Base-by-base conservation (phyloP, 2,888 invertebrate species). In the Endotricha flammealis region DNA sequence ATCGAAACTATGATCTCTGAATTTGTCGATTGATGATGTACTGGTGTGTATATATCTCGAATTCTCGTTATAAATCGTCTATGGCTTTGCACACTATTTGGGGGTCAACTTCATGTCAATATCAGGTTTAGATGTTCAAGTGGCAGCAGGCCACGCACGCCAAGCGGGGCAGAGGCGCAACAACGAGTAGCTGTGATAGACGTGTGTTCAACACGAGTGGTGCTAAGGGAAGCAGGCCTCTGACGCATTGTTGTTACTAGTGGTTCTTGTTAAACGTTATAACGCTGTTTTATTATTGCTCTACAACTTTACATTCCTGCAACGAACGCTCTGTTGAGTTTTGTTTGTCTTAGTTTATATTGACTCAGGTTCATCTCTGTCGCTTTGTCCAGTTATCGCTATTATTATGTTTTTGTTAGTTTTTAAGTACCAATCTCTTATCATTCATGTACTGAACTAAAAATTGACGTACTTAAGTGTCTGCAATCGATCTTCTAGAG, bases 221-320 rank as follows among this genome's bases (percentile, higher is more conserved):
- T 82, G 85, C 83, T 85, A 82, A 61, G 64, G 64, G 62, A 68
- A 64, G 66, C 70, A 64, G 72, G 74, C 76, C 77, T 76, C 74
- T 70, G 68, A 64, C 63, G 64, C 72, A 56, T 70, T 69, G 65
- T 81, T 80, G 74, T 79, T 80, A 74, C 64, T 71, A 66, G 62
- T 71, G 70, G 61, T 79, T 72, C 73, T 78, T 79, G 82, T 83
- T 81, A 40, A 44, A 44, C 54, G 64, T 67, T 61, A 68, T 64
- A 64, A 59, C 69, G 59, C 71, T 74, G 72, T 82, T 81, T 33
- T 77, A 75, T 74, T 72, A 72, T 78, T 74, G 73, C 78, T 78
- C 73, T 72, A 68, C 70, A 70, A 70, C 74, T 83, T 83, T 80
- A 85, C 85, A 85, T 85, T 85, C 85, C 85, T 78, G 76, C 77